These are phyloP conservation scores for Drosophila kanapiae DNA, from an alignment of 1,140 invertebrate genomes.

Conservation along the genomic window DNA sequence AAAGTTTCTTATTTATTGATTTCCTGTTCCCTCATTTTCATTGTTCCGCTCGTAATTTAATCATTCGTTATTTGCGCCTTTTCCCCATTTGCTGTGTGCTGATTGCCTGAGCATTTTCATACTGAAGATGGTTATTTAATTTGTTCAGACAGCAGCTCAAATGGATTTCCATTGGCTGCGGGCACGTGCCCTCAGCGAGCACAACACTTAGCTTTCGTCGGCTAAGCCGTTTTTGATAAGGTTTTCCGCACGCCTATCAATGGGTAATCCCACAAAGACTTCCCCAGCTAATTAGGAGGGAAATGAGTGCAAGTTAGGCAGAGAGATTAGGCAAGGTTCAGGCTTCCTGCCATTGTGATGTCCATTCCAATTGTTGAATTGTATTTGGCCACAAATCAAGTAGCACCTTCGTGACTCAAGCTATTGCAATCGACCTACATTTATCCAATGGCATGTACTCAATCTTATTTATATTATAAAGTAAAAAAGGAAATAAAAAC, in stretches of 20 bases:
- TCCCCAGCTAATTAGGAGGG: constrained; percentile 26
- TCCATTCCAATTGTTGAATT: background rate
- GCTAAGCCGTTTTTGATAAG: constrained; percentile 20
- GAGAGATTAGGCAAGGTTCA: constrained; percentile 8
- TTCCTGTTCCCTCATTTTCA: background rate
- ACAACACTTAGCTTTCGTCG: background rate
- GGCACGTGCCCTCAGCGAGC: constrained; percentile 7
- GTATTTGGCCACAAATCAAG: background rate
- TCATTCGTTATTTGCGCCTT: constrained; percentile 3
- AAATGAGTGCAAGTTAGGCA: background rate
- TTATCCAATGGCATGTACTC: background rate
- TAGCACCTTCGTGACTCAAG: background rate
- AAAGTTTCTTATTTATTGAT: constrained; percentile 1
- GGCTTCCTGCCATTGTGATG: constrained; percentile 8
- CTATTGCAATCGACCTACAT: background rate
- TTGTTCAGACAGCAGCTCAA: constrained; percentile 28
- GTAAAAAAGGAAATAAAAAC: constrained; percentile 10
- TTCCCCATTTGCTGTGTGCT: constrained; percentile 20
- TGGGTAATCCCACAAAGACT: constrained; percentile 35
- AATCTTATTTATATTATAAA: background rate
- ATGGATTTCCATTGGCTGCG: constrained; percentile 4
- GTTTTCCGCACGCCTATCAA: constrained; percentile 31
- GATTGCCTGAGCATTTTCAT: constrained; percentile 10
- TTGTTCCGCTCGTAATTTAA: constrained; percentile 8
- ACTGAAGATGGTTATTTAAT: constrained; percentile 41